Evolutionary conservation across 2,888 invertebrate genomes (phyloP).

Genomic region (Drosophila affinis): DNA sequence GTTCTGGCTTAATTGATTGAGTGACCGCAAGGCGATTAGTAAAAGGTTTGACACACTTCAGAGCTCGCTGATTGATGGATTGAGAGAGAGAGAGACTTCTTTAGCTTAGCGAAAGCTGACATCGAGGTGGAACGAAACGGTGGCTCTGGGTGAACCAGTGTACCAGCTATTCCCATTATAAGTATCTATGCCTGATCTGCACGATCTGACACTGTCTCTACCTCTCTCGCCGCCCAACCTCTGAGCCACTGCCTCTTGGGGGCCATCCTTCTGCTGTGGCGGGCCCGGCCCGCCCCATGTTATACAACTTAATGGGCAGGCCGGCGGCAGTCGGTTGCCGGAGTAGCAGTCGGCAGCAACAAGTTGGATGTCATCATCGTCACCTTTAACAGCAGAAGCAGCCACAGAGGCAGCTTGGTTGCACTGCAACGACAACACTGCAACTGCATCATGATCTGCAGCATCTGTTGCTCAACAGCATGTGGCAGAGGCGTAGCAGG

Average conservation of each 20-base stretch:
- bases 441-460: constrained; percentile 19
- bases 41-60: constrained; percentile 41
- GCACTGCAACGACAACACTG: constrained; percentile 17
- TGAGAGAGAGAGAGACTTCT: not conserved
- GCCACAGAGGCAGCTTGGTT: not conserved
- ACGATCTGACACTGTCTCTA: not conserved
- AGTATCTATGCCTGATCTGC: not conserved
- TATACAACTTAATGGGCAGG: constrained; percentile 25
- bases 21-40: constrained; percentile 42
- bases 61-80: constrained; percentile 33
- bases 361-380: constrained; percentile 41
- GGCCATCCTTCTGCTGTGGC: not conserved
- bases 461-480: constrained; percentile 30
- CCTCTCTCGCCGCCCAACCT: not conserved
- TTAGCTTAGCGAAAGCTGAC: not conserved
- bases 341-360: constrained; percentile 8
- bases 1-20: constrained; percentile 36
- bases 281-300: constrained; percentile 6
- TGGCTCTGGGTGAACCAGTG: not conserved
- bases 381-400: constrained; percentile 35
- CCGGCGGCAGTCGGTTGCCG: not conserved
- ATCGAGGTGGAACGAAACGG: not conserved
- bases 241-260: not conserved
- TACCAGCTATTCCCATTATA: not conserved
- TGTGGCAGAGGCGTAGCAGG: constrained; percentile 17